These are phyloP conservation scores for Himalopsyche anomala DNA, from an alignment of 2,888 invertebrate species.

Conservation along the genomic window DNA sequence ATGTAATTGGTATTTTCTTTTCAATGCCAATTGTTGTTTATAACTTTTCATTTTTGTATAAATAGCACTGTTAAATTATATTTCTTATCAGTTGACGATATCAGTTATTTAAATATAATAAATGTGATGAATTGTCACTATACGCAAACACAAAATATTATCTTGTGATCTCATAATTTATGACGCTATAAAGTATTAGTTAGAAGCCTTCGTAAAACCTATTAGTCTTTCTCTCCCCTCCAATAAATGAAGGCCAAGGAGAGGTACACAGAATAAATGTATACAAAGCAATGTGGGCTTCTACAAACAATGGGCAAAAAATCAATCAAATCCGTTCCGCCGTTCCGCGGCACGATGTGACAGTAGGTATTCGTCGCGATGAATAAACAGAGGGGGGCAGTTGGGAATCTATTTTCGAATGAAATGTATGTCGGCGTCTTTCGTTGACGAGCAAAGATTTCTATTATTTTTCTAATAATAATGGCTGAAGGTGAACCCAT, in stretches of 20 bases:
- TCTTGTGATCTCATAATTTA: constrained; percentile 14
- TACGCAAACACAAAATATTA: neutral
- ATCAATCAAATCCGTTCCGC: constrained; percentile 74
- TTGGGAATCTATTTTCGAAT: constrained; percentile 32
- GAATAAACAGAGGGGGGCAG: constrained; percentile 73
- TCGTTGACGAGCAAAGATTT: constrained; percentile 67
- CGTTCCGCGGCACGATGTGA: constrained; percentile 68
- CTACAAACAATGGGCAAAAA: constrained; percentile 69
- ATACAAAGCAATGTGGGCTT: constrained; percentile 49
- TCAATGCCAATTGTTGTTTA: no score
- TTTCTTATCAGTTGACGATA: no score
- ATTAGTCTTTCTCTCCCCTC: constrained; percentile 34
- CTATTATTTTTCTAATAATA: constrained; percentile 62
- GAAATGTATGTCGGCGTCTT: constrained; percentile 69
- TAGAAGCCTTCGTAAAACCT: constrained; percentile 3
- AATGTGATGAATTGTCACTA: no score
- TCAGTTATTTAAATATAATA: no score
- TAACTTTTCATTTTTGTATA: no score
- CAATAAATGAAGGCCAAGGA: constrained; percentile 56
- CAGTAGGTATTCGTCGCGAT: constrained; percentile 70
- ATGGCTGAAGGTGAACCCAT: constrained; percentile 72
- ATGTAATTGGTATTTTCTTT: no score
- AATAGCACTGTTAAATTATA: no score
- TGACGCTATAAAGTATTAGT: constrained; percentile 11
- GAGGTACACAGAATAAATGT: neutral